Base-by-base conservation (phyloP, 2,797 vertebrate genomes). In the Bradypodion ventrale region DNA sequence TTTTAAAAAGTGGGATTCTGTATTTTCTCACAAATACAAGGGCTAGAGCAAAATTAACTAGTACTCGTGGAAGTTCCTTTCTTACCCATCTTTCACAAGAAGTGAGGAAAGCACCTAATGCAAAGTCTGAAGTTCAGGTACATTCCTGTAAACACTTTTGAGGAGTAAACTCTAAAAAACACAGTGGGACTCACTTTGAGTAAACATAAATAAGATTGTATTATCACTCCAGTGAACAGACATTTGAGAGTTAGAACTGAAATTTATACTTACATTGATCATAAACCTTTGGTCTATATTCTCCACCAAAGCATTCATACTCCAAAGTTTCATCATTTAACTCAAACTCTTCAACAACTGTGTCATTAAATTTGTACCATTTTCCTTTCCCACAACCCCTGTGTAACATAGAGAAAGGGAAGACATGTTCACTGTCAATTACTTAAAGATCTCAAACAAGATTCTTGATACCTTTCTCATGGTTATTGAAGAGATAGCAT, bases 291-390 rank as follows among this genome's bases (percentile, higher is more conserved):
- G 99, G 98, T 85, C 98, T 97, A 87, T 99, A 99, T 89, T 99
- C 98, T 93, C 98, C 99, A 85, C 99, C 99, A 63, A 99, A 99
- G 91, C 99, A 99, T 93, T 99, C 98, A 49, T 99, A 99, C 92
- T 99, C 99, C 95, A 99, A 91, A 56, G 97, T 98, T 93, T 99
- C 98, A 84, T 99, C 98, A 13, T 98, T 99, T 93, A 99, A 97
- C 72, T 99, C 98, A 80, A 99, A 99, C 95, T 99, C 99, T 94
- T 99, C 99, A 72, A 99, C 98, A 80, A 99, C 94, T 0, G 98
- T 99, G 93, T 99, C 98, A 29, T 99, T 99, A 93, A 99, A 99
- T 92, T 99, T 99, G 93, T 98, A 99, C 99, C 98, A 99, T 56
- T 98, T 98, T 78, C 98, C 98, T 90, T 97, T 97, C 40, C 97